Evolutionary conservation across 2,888 invertebrate species (phyloP), one percentile per base, ranked within the genome.

Genomic region (Ormyrus labotus): DNA sequence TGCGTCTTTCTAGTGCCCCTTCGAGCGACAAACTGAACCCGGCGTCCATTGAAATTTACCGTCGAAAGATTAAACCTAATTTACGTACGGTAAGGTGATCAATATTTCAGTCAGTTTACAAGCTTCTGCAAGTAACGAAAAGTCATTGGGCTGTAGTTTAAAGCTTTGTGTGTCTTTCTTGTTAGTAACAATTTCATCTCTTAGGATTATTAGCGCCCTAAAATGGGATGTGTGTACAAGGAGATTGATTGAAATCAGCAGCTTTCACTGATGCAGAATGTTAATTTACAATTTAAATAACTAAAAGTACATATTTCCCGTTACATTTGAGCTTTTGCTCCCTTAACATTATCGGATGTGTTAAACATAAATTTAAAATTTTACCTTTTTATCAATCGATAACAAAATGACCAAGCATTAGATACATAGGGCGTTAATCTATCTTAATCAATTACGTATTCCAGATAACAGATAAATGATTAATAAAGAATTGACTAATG

Each of bases 51-150:
- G 60, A 64, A 77, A 64, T 77, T 64, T 19, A 50, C 55, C 76
- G 45, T 61, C 63, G 63, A 63, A 76, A 63, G 76, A 75, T 74
- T 74, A 74, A 74, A 73, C 58, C 68, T 60, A 76, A 76, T 76
- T 76, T 76, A 69, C 61, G 63, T 55, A 51, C 34, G 61, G 53
- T 4, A 13, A 47, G 50, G 65, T 6, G 57, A 75, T 75, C 67
- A 68, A 75, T 75, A 75, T 61, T 61, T 61, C 67, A 75, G 51
- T 50, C 57, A 74, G 74, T 74, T 74, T 51, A 57, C 73, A 48
- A 50, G 60, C 61, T 3, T 7, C 19, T n/a, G 67, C 60, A 34
- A 60, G 51, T 60, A 75, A 75, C 51, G 60, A 47, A 68, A 75
- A 75, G 45, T 75, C 61, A 19, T 53, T 51, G 61, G 47, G 68